Base-by-base conservation (phyloP, 2,888 invertebrate genomes). In the Eupithecia abbreviata region DNA sequence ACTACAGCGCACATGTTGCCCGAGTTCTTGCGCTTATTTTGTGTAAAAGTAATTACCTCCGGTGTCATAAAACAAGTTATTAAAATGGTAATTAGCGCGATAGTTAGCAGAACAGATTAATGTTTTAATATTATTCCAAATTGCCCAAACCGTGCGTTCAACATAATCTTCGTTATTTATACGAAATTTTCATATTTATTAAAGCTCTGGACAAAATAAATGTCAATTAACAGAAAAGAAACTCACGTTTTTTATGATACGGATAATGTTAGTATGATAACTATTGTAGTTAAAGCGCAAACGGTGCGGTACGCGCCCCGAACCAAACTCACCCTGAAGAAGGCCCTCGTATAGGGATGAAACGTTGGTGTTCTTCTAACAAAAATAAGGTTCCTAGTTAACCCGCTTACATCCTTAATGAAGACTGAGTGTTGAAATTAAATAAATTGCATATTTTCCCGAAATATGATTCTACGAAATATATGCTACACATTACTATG, bases 81-180 rank as follows among this genome's bases (percentile, higher is more conserved):
- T 87, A 86, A 87, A 87, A 86, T 87, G 84, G 78, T 87, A 85
- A 87, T 87, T 84, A 84, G 77, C 71, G 49, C 73, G 73, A 83
- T 85, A 85, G 83, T 84, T 83, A 82, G 82, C 84, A 72, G 83
- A 77, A 77, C 78, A 66, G 80, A 83, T 82, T 82, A 81, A 75
- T 79, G 80, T 78, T 79, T 80, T 83, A 80, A 82, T 82, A 80
- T 79, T 71, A 77, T 43, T 75, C 73, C 72, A 74, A 78, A 82
- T 83, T 84, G 82, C 80, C 79, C 80, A 83, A 80, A 77, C 62
- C 49, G 42, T 55, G 43, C 15, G 66, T 42, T 41, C n/a, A 66
- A 66, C 13, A 66, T 66, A 2, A 18, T 58, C 18, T 58, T 58
- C 10, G 4, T 58, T 58, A 58, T 58, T 18, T 58, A 58, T 10